phyloP scores from a whole-genome alignment of 2,797 vertebrate genomes.

The Lagorchestes hirsutus region DNA sequence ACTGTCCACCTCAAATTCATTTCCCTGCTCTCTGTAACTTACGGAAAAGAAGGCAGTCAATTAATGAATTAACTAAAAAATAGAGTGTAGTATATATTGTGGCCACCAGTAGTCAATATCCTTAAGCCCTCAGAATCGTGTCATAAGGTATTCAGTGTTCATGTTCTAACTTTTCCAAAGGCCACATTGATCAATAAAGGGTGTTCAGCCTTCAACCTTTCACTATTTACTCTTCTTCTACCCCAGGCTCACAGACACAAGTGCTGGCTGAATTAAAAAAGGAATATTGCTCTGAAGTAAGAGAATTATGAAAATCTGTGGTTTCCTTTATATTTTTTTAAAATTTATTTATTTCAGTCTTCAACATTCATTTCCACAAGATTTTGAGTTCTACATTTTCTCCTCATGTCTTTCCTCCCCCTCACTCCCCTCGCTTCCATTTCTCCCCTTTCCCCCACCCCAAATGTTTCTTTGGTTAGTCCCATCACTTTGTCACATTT shows the following conservation, averaged over 20 bases:
- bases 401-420: too few relatives aligned
- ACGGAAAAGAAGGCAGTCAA: background rate
- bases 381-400: too few relatives aligned
- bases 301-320: background rate
- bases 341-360: too few relatives aligned
- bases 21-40: background rate
- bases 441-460: too few relatives aligned
- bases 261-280: background rate
- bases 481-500: background rate
- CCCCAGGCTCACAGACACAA: background rate
- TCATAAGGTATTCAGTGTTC: background rate
- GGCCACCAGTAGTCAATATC: background rate
- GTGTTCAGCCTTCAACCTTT: background rate
- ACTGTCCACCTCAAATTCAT: background rate
- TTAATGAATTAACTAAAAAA: background rate
- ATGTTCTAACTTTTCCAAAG: background rate
- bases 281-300: background rate
- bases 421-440: too few relatives aligned
- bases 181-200: background rate
- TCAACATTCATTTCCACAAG: too few relatives aligned
- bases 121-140: background rate
- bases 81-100: background rate
- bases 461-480: too few relatives aligned
- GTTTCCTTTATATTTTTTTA: too few relatives aligned
- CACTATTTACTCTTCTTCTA: background rate